Conservation (phyloP, 2,797 vertebrate genomes). For the Danio albolineatus region DNA sequence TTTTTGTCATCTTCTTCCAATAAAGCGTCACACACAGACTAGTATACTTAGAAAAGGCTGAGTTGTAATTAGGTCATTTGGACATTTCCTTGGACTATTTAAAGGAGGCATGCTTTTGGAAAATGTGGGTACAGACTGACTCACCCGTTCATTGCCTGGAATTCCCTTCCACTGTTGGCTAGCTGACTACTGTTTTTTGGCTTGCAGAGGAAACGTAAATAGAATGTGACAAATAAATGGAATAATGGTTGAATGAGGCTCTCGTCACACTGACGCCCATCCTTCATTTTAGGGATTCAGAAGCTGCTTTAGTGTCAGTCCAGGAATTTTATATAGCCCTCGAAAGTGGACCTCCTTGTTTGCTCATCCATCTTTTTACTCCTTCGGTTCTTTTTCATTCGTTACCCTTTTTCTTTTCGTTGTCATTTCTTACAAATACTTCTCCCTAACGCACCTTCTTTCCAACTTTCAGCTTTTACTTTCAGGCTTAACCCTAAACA, state of each 20-base stretch:
- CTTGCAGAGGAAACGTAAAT: conserved; percentile 63
- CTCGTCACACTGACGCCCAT: conserved; percentile 59
- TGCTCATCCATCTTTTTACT: neutral
- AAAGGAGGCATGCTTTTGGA: conserved; percentile 76
- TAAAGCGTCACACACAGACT: conserved; percentile 71
- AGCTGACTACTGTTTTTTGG: conserved; percentile 75
- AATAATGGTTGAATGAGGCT: conserved; percentile 66
- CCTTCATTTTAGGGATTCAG: conserved; percentile 47
- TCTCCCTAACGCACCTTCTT: neutral
- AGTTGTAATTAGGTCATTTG: conserved; percentile 83
- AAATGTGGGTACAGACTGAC: conserved; percentile 78
- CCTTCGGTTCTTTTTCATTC: neutral
- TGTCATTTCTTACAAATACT: neutral
- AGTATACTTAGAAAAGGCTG: conserved; percentile 77
- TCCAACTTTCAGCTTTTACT: conserved; percentile 2
- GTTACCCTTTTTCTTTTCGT: neutral
- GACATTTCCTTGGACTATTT: conserved; percentile 80
- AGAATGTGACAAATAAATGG: conserved; percentile 68
- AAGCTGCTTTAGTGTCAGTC: conserved; percentile 37
- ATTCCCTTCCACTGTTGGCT: conserved; percentile 78
- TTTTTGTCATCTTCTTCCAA: conserved; percentile 72
- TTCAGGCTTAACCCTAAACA: conserved; percentile 40
- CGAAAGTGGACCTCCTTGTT: neutral
- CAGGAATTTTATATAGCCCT: conserved; percentile 9
- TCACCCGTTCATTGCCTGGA: conserved; percentile 76